These are phyloP conservation scores for Pangasianodon hypophthalmus DNA, from an alignment of 2,113 vertebrate species.

Conservation along the genomic window DNA sequence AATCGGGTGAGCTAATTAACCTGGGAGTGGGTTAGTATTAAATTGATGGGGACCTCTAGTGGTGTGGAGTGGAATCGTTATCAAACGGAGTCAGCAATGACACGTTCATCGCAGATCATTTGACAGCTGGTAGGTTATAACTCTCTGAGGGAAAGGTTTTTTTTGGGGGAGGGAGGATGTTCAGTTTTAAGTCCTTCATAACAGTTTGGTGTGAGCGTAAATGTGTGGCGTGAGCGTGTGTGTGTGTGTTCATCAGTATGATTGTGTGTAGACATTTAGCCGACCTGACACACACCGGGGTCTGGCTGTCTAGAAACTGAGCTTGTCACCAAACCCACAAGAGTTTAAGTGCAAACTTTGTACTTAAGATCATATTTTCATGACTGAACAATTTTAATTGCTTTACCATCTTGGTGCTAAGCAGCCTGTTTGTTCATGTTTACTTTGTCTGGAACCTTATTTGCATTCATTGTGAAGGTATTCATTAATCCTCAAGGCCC, in stretches of 20 bases:
- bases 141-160: background rate
- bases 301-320: background rate
- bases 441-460: slow-evolving; percentile 41
- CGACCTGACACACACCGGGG: slow-evolving; percentile 18
- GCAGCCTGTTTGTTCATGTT: slow-evolving; percentile 39
- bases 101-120: background rate
- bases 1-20: background rate
- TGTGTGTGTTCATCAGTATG: background rate
- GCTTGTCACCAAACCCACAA: slow-evolving; percentile 21
- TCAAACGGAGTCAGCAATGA: background rate
- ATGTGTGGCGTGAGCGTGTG: background rate
- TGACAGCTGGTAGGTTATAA: background rate
- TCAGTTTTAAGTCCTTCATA: background rate
- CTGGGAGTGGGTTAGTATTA: background rate
- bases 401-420: background rate
- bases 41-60: background rate
- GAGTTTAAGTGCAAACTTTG: slow-evolving; percentile 10
- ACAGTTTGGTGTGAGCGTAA: slow-evolving; percentile 2
- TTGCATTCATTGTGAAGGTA: slow-evolving; percentile 44
- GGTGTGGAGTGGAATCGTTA: background rate
- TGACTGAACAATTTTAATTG: slow-evolving; percentile 22
- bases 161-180: background rate
- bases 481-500: slow-evolving; percentile 42
- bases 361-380: background rate
- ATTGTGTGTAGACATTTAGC: slow-evolving; percentile 26